A percentile compares a stretch with the other conserved stretches of the same genome.
Conservation (phyloP, 1,140 invertebrate genomes). For the Pararge aegeria region DNA sequence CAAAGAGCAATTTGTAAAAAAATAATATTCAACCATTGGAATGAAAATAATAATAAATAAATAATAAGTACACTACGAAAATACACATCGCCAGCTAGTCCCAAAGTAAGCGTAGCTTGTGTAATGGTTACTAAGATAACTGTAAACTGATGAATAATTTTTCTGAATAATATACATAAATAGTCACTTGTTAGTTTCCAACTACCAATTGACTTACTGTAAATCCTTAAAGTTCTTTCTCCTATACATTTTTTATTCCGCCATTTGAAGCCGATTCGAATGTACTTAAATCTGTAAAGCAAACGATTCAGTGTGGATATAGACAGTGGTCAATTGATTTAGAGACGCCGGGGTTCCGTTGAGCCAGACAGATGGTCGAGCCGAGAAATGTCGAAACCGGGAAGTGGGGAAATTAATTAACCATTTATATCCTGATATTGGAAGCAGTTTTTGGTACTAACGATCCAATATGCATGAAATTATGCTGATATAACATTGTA, state of each 20-base stretch:
- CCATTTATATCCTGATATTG: conserved; percentile 22
- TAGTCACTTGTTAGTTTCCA: too few species aligned
- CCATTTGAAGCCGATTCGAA: conserved; percentile 7
- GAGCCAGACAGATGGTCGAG: conserved; percentile 41
- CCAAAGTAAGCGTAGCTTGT: too few species aligned
- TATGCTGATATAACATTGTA: neutral
- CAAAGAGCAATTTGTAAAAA: too few species aligned
- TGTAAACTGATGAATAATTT: too few species aligned
- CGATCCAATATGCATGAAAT: neutral
- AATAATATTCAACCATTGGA: too few species aligned
- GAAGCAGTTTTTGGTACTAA: neutral
- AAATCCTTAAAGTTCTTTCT: too few species aligned
- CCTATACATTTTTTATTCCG: neutral
- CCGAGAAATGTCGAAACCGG: conserved; percentile 30
- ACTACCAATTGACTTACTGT: too few species aligned
- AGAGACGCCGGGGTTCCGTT: conserved; percentile 37
- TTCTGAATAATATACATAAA: too few species aligned
- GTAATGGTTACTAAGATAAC: too few species aligned
- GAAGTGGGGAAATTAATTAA: conserved; percentile 46
- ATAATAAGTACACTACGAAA: too few species aligned
- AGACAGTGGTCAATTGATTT: conserved; percentile 44
- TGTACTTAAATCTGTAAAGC: conserved; percentile 38
- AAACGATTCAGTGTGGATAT: conserved; percentile 3
- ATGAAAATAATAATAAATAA: too few species aligned
- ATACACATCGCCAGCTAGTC: too few species aligned